Base-by-base conservation (phyloP, 2,888 invertebrate species). In the Epistrophe eligans region DNA sequence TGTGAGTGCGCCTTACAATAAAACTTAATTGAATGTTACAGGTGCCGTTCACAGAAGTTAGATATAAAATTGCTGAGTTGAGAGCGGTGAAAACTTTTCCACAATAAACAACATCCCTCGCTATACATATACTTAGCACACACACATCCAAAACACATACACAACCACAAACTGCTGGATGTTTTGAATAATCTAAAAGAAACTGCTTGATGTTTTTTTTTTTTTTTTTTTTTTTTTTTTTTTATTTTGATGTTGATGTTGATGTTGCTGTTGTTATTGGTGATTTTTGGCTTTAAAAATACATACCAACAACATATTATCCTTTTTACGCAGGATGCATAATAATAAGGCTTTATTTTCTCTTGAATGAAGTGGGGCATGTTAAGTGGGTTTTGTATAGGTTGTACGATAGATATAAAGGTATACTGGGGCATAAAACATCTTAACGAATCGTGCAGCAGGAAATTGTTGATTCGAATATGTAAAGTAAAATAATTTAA, bases 1-100 rank as follows among this genome's bases (percentile, higher is more conserved):
- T 85, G 81, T 73, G 66, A 72, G 52, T 55, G 72, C 67, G 62
- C 73, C 60, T 74, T 67, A 77, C 48, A 81, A 77, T 85, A 77
- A 81, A 77, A 81, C 81, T 67, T 85, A 85, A 85, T 85, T 85
- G 85, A 85, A 81, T 85, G 85, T 81, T 85, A 85, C 81, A 85
- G 85, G 85, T 85, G 85, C 81, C 73, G 77, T 62, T 81, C 50
- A 73, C 55, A 57, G 43, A 48, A 77, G 77, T 79, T 80, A 38
- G 17, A 67, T 58, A 43, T 72, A 60, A 77, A 76, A 79, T 45
- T 74, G 66, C 67, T 79, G 70, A 45, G 45, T 50, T 71, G 80
- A 72, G 76, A 71, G 64, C 43, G 67, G 70, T 50, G 55, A 11
- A 72, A 80, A 80, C 71, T 84, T 77, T 84, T 67, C 55, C 52